Evolutionary conservation across 2,888 invertebrate genomes (phyloP), one percentile per base, ranked within the genome.

Genomic region (Agrilus mali): DNA sequence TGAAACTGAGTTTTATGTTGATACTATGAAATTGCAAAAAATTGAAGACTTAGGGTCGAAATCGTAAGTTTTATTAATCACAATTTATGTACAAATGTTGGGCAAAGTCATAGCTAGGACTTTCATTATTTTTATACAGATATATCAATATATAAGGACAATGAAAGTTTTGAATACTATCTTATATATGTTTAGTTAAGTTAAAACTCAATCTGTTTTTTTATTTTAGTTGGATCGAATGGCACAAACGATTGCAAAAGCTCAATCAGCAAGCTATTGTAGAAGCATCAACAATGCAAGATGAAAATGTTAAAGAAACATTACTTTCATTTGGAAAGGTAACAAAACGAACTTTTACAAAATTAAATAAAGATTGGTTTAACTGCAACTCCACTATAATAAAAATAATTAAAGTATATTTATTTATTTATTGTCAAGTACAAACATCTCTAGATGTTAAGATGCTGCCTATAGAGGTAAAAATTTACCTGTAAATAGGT

Each of bases 231-330:
- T 89, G 88, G 88, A 67, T 86, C 38, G 83, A 86, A 53, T 80
- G 78, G 67, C 92, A 93, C 60, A 81, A 87, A 59, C 74, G 82
- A 55, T 62, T 92, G 7, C 84, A 90, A 58, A 86, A 89, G 63
- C 63, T 94, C 10, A 87, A 87, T 58, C 89, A 93, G 64, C 88
- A 93, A 69, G 89, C 89, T 2, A 77, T 86, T 36, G 63, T 88
- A 35, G 90, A 90, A 71, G 87, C 87, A 1, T 74, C 78, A 10
- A 75, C 75, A 20, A 70, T 83, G 57, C 78, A 80, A 51, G 89
- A 92, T 64, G 93, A 94, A 66, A 74, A 78, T 41, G 82, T 90
- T 0, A 90, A 89, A 66, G 90, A 92, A 67, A 77, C 79, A 40
- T 69, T 93, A 7, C 78, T 89, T 48, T 75, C 80, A 3, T 74